Conservation (phyloP, 2,888 invertebrate genomes). For the Lasiommata megera region DNA sequence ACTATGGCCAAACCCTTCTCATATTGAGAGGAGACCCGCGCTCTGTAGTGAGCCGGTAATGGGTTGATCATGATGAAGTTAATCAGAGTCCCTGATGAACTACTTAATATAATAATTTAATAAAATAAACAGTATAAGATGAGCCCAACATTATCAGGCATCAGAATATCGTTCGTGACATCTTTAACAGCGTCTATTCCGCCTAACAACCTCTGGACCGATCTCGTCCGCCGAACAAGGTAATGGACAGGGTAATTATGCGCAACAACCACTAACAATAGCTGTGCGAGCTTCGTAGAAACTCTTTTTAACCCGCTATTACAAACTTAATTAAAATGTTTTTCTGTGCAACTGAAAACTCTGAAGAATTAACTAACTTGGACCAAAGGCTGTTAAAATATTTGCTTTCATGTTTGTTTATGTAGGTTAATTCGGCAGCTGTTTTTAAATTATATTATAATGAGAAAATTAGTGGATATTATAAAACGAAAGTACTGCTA, state of each 20-base stretch:
- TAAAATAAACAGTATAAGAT: conserved; percentile 44
- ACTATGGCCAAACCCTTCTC: too few species aligned
- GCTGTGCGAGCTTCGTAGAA: conserved; percentile 59
- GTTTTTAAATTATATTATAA: too few species aligned
- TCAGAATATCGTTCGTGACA: conserved; percentile 61
- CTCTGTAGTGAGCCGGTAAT: too few species aligned
- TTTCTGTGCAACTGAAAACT: too few species aligned
- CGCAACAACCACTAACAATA: conserved; percentile 78
- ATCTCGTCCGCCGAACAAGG: conserved; percentile 74
- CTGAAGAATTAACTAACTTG: too few species aligned
- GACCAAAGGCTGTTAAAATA: too few species aligned
- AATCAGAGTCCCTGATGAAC: neutral
- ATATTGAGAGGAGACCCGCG: too few species aligned
- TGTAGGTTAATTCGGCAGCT: too few species aligned
- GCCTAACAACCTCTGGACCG: conserved; percentile 72
- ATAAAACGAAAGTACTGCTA: too few species aligned
- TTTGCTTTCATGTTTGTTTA: too few species aligned
- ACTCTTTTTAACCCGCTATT: neutral
- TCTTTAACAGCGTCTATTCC: conserved; percentile 67
- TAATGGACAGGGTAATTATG: conserved; percentile 80
- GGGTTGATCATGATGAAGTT: too few species aligned
- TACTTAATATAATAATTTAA: conserved; percentile 14
- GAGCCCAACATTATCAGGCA: conserved; percentile 51
- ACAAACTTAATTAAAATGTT: neutral
- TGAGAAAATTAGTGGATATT: too few species aligned